Percentiles rank a stretch among this genome's conserved stretches.
These are phyloP conservation scores for Mellilla xanthometata DNA, from an alignment of 2,888 invertebrate genomes.

Conservation along the genomic window DNA sequence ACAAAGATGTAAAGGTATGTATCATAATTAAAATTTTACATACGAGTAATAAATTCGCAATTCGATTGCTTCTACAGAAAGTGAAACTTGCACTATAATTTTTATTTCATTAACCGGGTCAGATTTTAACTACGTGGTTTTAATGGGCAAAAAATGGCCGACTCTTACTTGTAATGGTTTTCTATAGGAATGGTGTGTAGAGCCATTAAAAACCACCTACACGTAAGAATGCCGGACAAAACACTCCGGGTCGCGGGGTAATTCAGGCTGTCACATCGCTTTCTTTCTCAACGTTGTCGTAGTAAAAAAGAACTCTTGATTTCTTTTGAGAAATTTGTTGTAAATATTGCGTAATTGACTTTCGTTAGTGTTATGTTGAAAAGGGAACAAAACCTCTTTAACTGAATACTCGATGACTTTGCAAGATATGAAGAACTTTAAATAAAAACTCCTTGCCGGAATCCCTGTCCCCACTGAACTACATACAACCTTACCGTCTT, in stretches of 20 bases:
- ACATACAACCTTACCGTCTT: too few species aligned
- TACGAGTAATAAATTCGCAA: not conserved
- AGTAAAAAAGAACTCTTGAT: constrained; percentile 24
- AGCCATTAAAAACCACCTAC: constrained; percentile 32
- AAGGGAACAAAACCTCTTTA: too few species aligned
- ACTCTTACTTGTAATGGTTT: constrained; percentile 30
- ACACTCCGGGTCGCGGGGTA: constrained; percentile 15
- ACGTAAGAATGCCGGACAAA: constrained; percentile 30
- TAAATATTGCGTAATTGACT: constrained; percentile 1
- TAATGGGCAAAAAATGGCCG: constrained; percentile 31
- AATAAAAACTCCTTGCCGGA: too few species aligned
- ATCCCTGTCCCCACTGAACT: too few species aligned
- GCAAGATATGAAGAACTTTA: too few species aligned
- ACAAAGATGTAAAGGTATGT: not conserved
- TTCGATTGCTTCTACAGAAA: constrained; percentile 14
- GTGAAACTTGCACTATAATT: constrained; percentile 12
- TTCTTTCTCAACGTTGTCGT: constrained; percentile 36
- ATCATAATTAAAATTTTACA: constrained; percentile 9
- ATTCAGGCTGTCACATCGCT: constrained; percentile 37
- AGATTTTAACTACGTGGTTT: constrained; percentile 29
- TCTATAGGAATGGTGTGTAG: constrained; percentile 32
- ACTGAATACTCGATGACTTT: too few species aligned
- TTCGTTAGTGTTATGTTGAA: not conserved
- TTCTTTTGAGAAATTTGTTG: constrained; percentile 18
- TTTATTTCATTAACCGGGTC: constrained; percentile 19